phyloP scores from a whole-genome alignment of 2,113 vertebrate species.

The Gnathonemus echidnorhynchus region DNA sequence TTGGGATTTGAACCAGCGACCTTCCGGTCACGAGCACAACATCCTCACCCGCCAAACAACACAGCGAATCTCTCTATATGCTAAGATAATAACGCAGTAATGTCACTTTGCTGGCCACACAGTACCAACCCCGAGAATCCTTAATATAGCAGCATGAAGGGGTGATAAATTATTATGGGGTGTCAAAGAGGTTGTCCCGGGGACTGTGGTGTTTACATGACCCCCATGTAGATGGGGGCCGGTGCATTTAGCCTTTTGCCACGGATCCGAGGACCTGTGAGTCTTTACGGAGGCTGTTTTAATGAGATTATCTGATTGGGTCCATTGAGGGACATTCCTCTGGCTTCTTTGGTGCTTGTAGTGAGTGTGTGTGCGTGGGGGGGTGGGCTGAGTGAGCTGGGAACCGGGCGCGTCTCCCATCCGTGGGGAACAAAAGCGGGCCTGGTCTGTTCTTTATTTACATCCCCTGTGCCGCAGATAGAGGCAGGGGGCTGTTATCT shows the following conservation, averaged over 20 bases:
- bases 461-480: conserved; percentile 4
- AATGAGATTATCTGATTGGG: conserved; percentile 12
- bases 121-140: not conserved
- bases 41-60: not conserved
- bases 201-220: not conserved
- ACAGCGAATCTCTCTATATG: not conserved
- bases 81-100: not conserved
- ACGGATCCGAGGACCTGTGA: not conserved
- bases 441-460: conserved; percentile 7
- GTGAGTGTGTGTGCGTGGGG: not conserved
- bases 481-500: not conserved
- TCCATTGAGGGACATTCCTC: conserved; percentile 1
- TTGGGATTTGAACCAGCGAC: not conserved
- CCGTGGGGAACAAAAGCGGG: not conserved
- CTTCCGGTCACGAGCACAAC: not conserved
- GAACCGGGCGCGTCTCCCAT: conserved; percentile 1
- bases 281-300: not conserved
- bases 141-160: not conserved
- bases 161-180: not conserved
- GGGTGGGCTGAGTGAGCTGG: not conserved
- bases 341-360: not conserved
- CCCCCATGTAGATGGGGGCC: not conserved
- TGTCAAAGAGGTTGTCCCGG: not conserved
- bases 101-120: not conserved
- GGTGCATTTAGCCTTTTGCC: not conserved